Conservation (phyloP, 2,888 invertebrate species). For the Erebia epiphron region DNA sequence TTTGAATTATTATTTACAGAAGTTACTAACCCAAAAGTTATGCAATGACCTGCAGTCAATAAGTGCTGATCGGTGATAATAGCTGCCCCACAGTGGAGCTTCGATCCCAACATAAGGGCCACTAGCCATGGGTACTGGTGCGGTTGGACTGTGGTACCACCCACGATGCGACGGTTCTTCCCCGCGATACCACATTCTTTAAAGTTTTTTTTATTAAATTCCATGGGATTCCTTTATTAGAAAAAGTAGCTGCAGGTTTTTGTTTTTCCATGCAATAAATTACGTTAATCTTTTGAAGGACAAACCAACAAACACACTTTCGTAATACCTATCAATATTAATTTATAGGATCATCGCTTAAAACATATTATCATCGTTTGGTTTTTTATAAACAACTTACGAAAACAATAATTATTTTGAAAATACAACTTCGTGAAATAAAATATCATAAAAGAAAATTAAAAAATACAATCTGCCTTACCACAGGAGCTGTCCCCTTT, state of each 20-base stretch:
- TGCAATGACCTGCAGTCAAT: conserved; percentile 83
- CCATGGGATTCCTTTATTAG: no score
- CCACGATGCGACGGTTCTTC: conserved; percentile 78
- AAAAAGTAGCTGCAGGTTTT: no score
- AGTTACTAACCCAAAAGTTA: conserved; percentile 74
- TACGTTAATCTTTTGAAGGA: no score
- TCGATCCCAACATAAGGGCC: conserved; percentile 72
- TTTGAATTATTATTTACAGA: no score
- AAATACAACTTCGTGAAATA: no score
- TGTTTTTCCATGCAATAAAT: no score
- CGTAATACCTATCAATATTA: no score
- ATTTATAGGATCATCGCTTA: no score
- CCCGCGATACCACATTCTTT: conserved; percentile 71
- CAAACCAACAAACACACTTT: no score
- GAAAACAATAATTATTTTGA: no score
- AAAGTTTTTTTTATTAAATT: background rate
- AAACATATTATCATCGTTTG: no score
- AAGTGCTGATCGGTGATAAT: conserved; percentile 81
- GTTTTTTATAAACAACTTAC: no score
- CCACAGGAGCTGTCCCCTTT: conserved; percentile 54
- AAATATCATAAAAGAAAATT: background rate
- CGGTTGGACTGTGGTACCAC: conserved; percentile 74
- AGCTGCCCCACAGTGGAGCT: conserved; percentile 82
- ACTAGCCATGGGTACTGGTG: conserved; percentile 83
- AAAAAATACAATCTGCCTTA: conserved; percentile 47